Evolutionary conservation across 2,888 invertebrate species (phyloP).

Genomic region (Nemotelus nigrinus): DNA sequence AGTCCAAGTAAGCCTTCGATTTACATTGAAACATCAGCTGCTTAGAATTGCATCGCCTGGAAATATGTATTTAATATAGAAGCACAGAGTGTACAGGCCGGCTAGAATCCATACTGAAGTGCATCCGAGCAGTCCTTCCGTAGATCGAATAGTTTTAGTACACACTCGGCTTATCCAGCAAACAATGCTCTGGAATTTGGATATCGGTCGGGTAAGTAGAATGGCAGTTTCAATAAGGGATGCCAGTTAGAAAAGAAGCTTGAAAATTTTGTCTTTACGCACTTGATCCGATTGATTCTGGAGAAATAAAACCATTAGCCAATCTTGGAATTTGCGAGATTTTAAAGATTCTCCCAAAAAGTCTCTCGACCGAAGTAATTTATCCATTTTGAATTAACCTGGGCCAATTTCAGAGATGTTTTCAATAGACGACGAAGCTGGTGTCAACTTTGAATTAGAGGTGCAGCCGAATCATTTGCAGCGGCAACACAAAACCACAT

Average conservation of each 20-base stretch:
- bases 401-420: no score
- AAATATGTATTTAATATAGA: conserved; percentile 36
- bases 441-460: no score
- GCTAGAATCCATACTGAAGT: conserved; percentile 15
- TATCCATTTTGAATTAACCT: no score
- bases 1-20: conserved; percentile 25
- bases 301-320: not conserved
- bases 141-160: not conserved
- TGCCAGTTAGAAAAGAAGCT: not conserved
- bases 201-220: conserved; percentile 6
- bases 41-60: conserved; percentile 23
- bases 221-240: not conserved
- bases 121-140: not conserved
- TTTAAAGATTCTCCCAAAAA: no score
- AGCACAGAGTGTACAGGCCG: not conserved
- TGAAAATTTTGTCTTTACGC: not conserved
- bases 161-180: not conserved
- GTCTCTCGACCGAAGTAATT: no score
- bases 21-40: conserved; percentile 18
- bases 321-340: no score
- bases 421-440: no score
- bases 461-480: no score
- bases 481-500: no score
- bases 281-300: not conserved
- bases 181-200: conserved; percentile 42